These are phyloP conservation scores for Tipula lateralis DNA, from an alignment of 2,888 invertebrate genomes.

Conservation along the genomic window DNA sequence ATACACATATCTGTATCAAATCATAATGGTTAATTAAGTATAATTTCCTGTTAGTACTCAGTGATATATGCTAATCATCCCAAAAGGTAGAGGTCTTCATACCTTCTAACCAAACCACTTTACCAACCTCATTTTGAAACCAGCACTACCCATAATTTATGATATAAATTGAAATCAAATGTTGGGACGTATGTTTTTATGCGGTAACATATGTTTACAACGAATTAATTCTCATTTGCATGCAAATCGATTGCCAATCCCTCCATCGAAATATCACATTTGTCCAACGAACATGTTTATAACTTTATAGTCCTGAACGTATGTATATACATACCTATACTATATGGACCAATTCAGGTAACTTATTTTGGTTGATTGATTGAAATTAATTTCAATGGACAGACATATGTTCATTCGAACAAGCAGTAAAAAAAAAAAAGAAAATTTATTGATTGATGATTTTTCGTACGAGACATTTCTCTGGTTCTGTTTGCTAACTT, in stretches of 20 bases:
- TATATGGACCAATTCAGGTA: not conserved
- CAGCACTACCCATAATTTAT: too few species aligned
- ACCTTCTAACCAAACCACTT: too few species aligned
- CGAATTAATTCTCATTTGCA: not conserved
- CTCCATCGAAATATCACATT: not conserved
- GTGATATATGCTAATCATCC: too few species aligned
- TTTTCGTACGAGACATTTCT: not conserved
- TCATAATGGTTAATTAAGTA: too few species aligned
- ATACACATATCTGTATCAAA: too few species aligned
- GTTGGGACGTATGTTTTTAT: not conserved
- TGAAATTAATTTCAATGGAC: conserved; percentile 24
- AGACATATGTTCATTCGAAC: not conserved
- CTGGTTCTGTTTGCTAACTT: not conserved
- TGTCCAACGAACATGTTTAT: too few species aligned
- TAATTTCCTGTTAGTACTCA: too few species aligned
- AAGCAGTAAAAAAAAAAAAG: not conserved
- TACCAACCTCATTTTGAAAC: too few species aligned
- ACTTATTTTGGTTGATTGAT: conserved; percentile 9
- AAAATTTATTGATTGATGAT: conserved; percentile 4
- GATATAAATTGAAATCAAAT: not conserved
- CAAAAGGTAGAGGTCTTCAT: too few species aligned
- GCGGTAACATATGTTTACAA: not conserved
- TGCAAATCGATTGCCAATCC: not conserved
- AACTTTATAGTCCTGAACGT: too few species aligned
- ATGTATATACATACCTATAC: not conserved